Evolutionary conservation across 2,113 vertebrate genomes (phyloP).

Genomic region (Emydocephalus ijimae): DNA sequence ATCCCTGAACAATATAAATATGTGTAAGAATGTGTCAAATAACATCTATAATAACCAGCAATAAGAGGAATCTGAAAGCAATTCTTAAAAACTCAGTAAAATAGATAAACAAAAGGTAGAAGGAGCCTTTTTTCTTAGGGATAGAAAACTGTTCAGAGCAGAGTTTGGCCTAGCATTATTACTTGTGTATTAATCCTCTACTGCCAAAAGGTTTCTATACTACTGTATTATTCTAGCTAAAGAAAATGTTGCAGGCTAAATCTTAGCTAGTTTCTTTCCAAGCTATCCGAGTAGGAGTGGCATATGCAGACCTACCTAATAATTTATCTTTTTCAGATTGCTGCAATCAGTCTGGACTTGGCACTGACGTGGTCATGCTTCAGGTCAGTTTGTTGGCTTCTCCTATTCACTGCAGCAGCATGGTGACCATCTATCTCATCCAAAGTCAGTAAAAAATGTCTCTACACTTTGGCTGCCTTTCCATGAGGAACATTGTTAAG

Average conservation of each 20-base stretch:
- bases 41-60: neutral
- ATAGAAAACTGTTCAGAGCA: neutral
- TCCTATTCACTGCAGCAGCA: neutral
- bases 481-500: neutral
- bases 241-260: neutral
- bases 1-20: neutral
- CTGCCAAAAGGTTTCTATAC: neutral
- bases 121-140: neutral
- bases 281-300: neutral
- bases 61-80: neutral
- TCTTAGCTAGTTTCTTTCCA: neutral
- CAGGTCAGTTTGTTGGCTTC: neutral
- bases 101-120: neutral
- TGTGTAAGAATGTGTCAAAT: neutral
- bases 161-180: neutral
- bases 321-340: neutral
- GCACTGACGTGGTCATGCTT: neutral
- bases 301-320: neutral
- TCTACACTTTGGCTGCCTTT: neutral
- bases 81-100: neutral
- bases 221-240: neutral
- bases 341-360: neutral
- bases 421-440: neutral
- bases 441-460: neutral
- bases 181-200: neutral